phyloP scores from a whole-genome alignment of 2,888 invertebrate genomes.

The Drosophila atripex region DNA sequence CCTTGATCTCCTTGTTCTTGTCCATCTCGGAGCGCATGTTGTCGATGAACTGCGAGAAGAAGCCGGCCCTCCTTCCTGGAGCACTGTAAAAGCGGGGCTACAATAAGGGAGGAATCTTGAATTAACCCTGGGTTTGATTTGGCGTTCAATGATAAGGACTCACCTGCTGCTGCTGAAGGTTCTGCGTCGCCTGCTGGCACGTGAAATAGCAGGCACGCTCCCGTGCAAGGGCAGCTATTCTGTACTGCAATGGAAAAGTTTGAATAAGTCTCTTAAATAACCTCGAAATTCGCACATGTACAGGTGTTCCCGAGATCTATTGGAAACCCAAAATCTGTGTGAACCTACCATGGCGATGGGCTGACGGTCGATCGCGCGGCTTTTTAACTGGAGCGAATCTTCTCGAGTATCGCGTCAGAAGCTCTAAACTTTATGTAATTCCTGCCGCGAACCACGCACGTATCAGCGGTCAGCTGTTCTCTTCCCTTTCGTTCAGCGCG shows the following conservation, averaged over 20 bases:
- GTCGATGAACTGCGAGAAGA: conserved; percentile 94
- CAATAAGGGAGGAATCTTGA: conserved; percentile 2
- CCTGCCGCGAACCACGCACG: conserved; percentile 60
- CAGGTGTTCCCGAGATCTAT: neutral
- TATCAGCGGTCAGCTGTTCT: conserved; percentile 64
- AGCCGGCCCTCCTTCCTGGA: conserved; percentile 86
- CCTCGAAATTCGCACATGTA: conserved; percentile 69
- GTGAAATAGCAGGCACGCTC: conserved; percentile 64
- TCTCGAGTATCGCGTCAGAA: conserved; percentile 56
- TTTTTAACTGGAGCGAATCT: conserved; percentile 49
- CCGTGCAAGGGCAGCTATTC: conserved; percentile 72
- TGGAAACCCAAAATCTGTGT: conserved; percentile 27
- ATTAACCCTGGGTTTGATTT: neutral
- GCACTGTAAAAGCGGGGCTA: conserved; percentile 77
- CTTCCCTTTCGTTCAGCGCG: conserved; percentile 5
- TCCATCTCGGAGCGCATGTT: conserved; percentile 97
- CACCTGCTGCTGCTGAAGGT: conserved; percentile 76
- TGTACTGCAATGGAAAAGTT: conserved; percentile 70
- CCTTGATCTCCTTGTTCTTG: conserved; percentile 99
- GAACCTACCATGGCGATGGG: conserved; percentile 73
- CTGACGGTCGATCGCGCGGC: conserved; percentile 45
- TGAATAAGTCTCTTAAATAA: conserved; percentile 46
- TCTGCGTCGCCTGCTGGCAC: conserved; percentile 66
- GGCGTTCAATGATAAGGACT: conserved; percentile 23
- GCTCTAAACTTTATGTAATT: conserved; percentile 82